These are phyloP conservation scores for Dasypus novemcinctus DNA, from an alignment of 2,113 vertebrate genomes.

Conservation along the genomic window DNA sequence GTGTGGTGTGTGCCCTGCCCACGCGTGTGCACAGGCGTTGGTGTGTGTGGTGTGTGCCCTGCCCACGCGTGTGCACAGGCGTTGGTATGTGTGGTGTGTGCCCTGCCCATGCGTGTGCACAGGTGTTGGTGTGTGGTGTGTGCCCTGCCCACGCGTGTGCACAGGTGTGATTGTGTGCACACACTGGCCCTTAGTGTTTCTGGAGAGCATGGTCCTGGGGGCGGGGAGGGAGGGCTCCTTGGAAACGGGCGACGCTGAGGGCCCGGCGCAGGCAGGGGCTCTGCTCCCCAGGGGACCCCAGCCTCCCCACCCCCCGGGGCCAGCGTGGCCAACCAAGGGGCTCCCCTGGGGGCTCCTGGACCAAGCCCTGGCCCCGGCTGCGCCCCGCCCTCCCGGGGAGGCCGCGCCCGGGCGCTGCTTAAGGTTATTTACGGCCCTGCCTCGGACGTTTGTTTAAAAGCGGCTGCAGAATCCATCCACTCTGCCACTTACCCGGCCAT, in stretches of 20 bases:
- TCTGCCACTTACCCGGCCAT: slow-evolving; percentile 80
- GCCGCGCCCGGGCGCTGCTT: slow-evolving; percentile 60
- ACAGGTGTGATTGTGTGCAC: too few species aligned
- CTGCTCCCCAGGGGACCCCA: background rate
- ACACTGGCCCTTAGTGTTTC: fast-evolving
- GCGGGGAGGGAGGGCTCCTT: fast-evolving
- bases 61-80: too few species aligned
- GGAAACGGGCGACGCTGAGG: background rate
- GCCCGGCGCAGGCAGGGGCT: background rate
- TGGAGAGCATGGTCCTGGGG: background rate
- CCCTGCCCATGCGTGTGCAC: too few species aligned
- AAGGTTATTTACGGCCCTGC: slow-evolving; percentile 79
- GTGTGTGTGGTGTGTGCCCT: background rate
- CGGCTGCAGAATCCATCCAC: slow-evolving; percentile 78
- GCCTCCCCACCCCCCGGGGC: fast-evolving
- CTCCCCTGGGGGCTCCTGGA: fast-evolving
- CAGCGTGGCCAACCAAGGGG: too few species aligned
- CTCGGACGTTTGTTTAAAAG: slow-evolving; percentile 80
- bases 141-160: background rate
- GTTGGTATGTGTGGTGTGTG: too few species aligned
- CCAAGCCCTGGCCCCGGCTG: fast-evolving
- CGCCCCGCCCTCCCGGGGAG: fast-evolving
- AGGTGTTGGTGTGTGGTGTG: background rate
- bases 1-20: background rate
- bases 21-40: too few species aligned